Evolutionary conservation across 2,888 invertebrate genomes (phyloP), one percentile per base, ranked within the genome.

Genomic region (Hesperia comma): DNA sequence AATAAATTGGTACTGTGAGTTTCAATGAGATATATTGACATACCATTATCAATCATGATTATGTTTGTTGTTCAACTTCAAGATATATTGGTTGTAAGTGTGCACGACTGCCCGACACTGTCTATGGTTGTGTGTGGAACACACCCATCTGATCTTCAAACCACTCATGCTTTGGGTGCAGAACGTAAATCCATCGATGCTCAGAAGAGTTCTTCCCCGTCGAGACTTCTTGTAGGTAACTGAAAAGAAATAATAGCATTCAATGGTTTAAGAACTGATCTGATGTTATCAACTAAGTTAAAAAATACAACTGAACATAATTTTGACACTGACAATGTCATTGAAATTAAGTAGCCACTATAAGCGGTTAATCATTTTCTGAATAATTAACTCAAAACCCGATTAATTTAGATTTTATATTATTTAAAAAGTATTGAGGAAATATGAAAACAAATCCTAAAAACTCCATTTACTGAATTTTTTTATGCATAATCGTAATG

Each of bases 101-200:
- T 71, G 64, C 0, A 76, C 26, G 0, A 67, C 63, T 2, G 75
- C 77, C 12, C 60, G 55, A 60, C 75, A 75, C 0, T 69, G 70
- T 6, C 43, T 64, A 40, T 49, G 70, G 21, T 72, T 68, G 67
- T 87, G 83, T 0, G 86, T 85, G 0, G 87, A 87, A 62, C 87
- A 87, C 2, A 77, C 71, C 87, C 87, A 87, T 8, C 84, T 71
- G 0, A 68, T 60, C 46, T 77, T 82, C 8, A 4, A 0, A 0
- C 72, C 69, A 26, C 58, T 75, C 10, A 68, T 70, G 1, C 74
- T 69, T 0, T 77, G 72, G 6, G 69, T 69, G 15, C 71, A 75
- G 62, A 75, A 85, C 0, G 78, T 84, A 64, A 69, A 83, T 0
- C 78, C 78, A 0, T 69, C 69, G 0, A 82, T 61, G 6, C 72